phyloP scores from a whole-genome alignment of 2,888 invertebrate genomes.

The Agonum fuliginosum region DNA sequence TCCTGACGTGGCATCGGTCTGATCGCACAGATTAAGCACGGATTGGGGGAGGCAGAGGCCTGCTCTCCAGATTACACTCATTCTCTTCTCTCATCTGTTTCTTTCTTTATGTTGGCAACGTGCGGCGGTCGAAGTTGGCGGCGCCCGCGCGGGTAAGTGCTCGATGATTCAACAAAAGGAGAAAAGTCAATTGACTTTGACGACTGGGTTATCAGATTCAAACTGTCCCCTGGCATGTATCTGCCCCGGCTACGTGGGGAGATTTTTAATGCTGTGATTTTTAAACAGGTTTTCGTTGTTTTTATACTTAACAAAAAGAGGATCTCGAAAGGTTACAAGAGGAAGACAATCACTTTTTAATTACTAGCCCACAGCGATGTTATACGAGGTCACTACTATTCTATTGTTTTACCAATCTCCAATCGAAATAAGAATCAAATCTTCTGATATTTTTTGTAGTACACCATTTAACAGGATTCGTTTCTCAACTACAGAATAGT shows the following conservation, averaged over 20 bases:
- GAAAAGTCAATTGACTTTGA: constrained; percentile 36
- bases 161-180: constrained; percentile 31
- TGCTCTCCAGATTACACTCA: constrained; percentile 40
- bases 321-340: too few species aligned
- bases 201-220: constrained; percentile 24
- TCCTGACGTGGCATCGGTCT: constrained; percentile 45
- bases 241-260: constrained; percentile 1
- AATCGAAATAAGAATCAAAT: too few species aligned
- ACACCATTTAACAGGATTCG: too few species aligned
- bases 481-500: too few species aligned
- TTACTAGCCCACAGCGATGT: too few species aligned
- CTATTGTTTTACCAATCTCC: too few species aligned
- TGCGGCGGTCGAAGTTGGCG: not conserved
- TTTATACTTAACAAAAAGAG: too few species aligned
- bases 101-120: constrained; percentile 34
- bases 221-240: constrained; percentile 26
- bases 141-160: constrained; percentile 24
- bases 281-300: too few species aligned
- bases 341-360: too few species aligned
- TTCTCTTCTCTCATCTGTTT: constrained; percentile 40
- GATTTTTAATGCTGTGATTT: not conserved
- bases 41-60: constrained; percentile 24
- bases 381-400: too few species aligned
- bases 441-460: too few species aligned
- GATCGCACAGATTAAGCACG: constrained; percentile 50